Evolutionary conservation across 1,140 invertebrate species (phyloP), one percentile per base, ranked within the genome.

Genomic region (Drosophila micromelanica): DNA sequence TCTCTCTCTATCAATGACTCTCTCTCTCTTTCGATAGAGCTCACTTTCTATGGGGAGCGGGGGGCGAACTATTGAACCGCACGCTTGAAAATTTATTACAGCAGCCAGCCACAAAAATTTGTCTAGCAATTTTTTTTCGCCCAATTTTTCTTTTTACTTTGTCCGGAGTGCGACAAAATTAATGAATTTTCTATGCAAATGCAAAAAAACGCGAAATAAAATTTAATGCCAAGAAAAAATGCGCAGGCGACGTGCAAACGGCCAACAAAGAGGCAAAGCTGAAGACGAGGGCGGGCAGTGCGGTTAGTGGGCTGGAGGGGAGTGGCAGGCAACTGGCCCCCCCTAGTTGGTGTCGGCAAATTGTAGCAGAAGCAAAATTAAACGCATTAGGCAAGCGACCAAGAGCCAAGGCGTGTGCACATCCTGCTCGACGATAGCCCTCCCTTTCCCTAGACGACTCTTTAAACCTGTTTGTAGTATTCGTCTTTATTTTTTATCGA

Each of bases 161-260:
- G 23, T 17, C 27, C 37, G 45, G 30, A 48, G 52, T 43, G 65
- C 68, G 56, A 67, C 69, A 89, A 85, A 89, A 89, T 89, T 89
- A 89, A 89, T 89, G 84, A 89, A 78, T 84, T 89, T 89, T 73
- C 80, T 78, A 89, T 89, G 84, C 84, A 89, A 89, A 89, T 89
- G 79, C 48, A 51, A 49, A 79, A 71, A 55, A 73, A 71, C 78
- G 84, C 82, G 81, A 89, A 87, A 87, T 87, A 87, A 87, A 87
- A 87, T 87, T 89, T 89, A 87, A 89, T 80, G 84, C 72, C 63
- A 59, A 43, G 71, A 61, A 86, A 89, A 87, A 87, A 86, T 85
- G 81, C 79, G 56, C 72, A 62, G 51, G 67, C 65, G 78, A 85
- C 81, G 81, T 85, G 81, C 74, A 75, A 59, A 73, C 49, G 74